A percentile compares a stretch with the other conserved stretches of the same genome.
Evolutionary conservation across 2,888 invertebrate species (phyloP).

Genomic region (Ditula angustiorana): DNA sequence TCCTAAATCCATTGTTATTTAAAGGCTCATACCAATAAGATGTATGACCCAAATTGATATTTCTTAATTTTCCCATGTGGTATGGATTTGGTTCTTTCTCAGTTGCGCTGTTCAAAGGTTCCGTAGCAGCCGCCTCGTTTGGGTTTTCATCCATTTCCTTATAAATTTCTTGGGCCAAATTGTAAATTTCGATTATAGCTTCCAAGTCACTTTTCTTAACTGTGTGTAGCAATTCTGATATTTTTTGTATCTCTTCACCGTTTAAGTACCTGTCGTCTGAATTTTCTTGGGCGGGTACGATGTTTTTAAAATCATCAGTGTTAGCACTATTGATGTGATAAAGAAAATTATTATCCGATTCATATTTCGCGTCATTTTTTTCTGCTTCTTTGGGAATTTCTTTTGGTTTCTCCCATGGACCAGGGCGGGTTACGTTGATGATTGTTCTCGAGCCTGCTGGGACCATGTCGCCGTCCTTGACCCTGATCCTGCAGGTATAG

Average conservation of each 20-base stretch:
- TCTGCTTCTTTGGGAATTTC: background rate
- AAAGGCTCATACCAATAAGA: conserved; percentile 66
- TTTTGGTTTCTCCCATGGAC: background rate
- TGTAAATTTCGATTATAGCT: conserved; percentile 75
- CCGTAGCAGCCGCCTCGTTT: conserved; percentile 48
- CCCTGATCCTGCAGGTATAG: conserved; percentile 73
- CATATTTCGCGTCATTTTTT: background rate
- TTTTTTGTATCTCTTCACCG: conserved; percentile 66
- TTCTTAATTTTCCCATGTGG: conserved; percentile 23
- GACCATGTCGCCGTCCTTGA: conserved; percentile 51
- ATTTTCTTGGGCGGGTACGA: conserved; percentile 1
- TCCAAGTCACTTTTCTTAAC: conserved; percentile 77
- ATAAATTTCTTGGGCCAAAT: conserved; percentile 75
- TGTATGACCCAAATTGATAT: conserved; percentile 32
- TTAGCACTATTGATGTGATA: background rate
- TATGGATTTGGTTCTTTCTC: conserved; percentile 33
- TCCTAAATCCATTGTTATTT: conserved; percentile 44
- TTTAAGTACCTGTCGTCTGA: conserved; percentile 67
- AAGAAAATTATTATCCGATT: background rate
- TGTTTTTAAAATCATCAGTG: conserved; percentile 9
- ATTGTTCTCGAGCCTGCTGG: conserved; percentile 54
- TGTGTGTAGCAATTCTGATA: conserved; percentile 65
- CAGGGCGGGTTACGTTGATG: conserved; percentile 41
- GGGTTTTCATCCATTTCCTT: conserved; percentile 64
- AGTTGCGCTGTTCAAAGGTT: conserved; percentile 42